Base-by-base conservation (phyloP, 2,113 vertebrate genomes). In the Muscicapa adusta region DNA sequence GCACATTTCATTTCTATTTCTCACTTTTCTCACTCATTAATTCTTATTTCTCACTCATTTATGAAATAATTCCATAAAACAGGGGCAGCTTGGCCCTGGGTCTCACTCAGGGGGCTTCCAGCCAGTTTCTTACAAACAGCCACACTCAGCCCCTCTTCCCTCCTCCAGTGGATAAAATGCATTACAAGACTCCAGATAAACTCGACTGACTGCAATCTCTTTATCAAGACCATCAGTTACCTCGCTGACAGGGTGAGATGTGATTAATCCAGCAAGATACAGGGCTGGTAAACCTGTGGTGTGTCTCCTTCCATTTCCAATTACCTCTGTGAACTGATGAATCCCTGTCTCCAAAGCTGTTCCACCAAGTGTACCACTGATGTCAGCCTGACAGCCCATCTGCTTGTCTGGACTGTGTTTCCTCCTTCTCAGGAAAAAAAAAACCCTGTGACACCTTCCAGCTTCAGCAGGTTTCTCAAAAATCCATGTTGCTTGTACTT, bases 381-480 rank as follows among this genome's bases (percentile, higher is more conserved):
- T 95, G 94, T 74, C 92, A 96, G 95, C 60, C 92, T 94, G 96
- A 95, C 95, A 95, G 92, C 92, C 95, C 94, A 96, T 95, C 95
- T 96, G 95, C 94, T 95, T 26, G 60, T 86, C 95, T 96, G 94
- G 91, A 93, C 94, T 79, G 51, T 2, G 4, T 70, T 96, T 80
- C 92, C 83, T 88, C 92, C 86, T 83, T 76, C 91, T 77, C 92
- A 91, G 79, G 15, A 72, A 92, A 87, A 72, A 34, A 29, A 0
- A 51, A 28, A 17, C 23, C 19, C 47, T 43, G 23, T 93, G 85
- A 96, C 79, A 94, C 76, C 85, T 94, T 88, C 88, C 92, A 94
- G 48, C 72, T 92, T 76, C 86, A 93, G 94, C 85, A 96, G 88
- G 85, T 88, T 93, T 83, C 91, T 92, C 85, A 88, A 50, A 92